These are phyloP conservation scores for Crax fasciolata DNA, from an alignment of 2,797 vertebrate genomes.

Conservation along the genomic window DNA sequence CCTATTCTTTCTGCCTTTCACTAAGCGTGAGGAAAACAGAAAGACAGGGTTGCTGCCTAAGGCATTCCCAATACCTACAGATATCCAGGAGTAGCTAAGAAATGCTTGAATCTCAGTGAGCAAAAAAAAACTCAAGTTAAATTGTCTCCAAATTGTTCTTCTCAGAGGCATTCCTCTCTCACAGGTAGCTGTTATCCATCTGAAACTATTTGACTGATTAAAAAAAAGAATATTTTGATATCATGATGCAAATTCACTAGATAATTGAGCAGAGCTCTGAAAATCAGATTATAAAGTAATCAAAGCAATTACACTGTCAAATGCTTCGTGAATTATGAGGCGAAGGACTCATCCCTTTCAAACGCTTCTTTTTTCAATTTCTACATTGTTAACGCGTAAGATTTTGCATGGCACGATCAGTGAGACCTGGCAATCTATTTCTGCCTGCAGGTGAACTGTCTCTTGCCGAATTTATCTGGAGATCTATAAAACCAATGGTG, in stretches of 20 bases:
- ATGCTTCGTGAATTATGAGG: background rate
- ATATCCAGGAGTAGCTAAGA: background rate
- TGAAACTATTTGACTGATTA: background rate
- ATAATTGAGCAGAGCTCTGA: background rate
- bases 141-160: background rate
- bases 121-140: background rate
- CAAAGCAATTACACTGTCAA: conserved; percentile 9
- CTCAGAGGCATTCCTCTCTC: background rate
- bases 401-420: background rate
- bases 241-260: background rate
- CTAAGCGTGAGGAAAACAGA: background rate
- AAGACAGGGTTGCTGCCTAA: background rate
- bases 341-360: background rate
- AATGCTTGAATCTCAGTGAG: background rate
- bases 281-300: conserved; percentile 7
- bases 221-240: background rate
- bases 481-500: background rate
- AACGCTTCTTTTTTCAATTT: background rate
- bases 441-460: background rate
- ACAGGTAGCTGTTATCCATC: background rate
- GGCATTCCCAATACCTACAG: background rate
- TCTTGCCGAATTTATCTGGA: background rate
- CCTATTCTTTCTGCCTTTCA: background rate
- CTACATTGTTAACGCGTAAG: background rate
- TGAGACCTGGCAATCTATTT: background rate